A percentile compares a stretch with the other conserved stretches of the same genome.
Conservation (phyloP, 2,888 invertebrate species). For the Epistrophe eligans region DNA sequence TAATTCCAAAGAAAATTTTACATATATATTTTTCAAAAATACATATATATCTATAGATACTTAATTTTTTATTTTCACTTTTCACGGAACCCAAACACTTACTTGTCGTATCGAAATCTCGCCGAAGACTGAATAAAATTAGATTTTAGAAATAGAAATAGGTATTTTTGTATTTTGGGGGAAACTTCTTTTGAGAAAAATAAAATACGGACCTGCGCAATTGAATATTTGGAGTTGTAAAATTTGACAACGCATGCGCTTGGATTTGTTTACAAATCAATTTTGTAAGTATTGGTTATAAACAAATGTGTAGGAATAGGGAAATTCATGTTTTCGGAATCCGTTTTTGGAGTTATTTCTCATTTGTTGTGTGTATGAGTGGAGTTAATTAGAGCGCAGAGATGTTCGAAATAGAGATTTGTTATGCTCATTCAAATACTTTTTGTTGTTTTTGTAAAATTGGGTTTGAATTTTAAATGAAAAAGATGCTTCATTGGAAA, state of each 20-base stretch:
- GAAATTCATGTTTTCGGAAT: conserved; percentile 28
- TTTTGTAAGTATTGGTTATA: conserved; percentile 17
- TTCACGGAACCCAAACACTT: conserved; percentile 54
- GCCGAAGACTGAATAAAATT: conserved; percentile 61
- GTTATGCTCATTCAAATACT: background rate
- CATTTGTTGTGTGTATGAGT: background rate
- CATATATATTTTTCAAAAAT: conserved; percentile 41
- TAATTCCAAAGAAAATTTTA: conserved; percentile 34
- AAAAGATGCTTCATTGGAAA: conserved; percentile 31
- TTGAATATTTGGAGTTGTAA: conserved; percentile 1
- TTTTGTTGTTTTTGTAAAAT: conserved; percentile 1
- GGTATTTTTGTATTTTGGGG: conserved; percentile 7
- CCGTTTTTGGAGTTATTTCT: conserved; percentile 5
- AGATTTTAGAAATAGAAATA: conserved; percentile 33
- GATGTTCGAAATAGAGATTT: background rate
- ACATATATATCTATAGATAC: conserved; percentile 40
- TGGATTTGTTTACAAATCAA: conserved; percentile 12
- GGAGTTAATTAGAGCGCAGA: background rate
- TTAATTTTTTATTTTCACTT: conserved; percentile 10
- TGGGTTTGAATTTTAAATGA: background rate
- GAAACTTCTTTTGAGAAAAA: conserved; percentile 32
- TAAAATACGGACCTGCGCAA: conserved; percentile 4
- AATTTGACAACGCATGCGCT: background rate
- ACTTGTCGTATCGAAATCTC: conserved; percentile 72
- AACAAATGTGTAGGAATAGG: conserved; percentile 36